These are phyloP conservation scores for Acronicta aceris DNA, from an alignment of 2,888 invertebrate species.

Conservation along the genomic window DNA sequence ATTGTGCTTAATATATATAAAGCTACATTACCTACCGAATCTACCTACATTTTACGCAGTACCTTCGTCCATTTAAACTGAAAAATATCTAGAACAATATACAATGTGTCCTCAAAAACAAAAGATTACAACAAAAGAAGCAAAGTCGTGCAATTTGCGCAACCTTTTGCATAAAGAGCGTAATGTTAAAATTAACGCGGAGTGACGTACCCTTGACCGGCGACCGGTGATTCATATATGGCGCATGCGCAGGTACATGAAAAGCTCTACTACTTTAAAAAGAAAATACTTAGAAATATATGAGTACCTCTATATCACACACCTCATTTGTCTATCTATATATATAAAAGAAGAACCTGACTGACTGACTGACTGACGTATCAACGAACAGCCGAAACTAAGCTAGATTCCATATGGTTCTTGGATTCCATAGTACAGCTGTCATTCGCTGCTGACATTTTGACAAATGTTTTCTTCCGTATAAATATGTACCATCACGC, in stretches of 20 bases:
- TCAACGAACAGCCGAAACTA: no score
- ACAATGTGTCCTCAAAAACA: slow-evolving; percentile 40
- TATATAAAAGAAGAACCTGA: no score
- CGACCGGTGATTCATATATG: slow-evolving; percentile 62
- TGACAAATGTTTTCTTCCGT: no score
- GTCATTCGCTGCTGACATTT: no score
- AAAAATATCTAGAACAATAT: slow-evolving; percentile 48
- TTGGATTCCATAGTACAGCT: no score
- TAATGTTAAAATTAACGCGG: slow-evolving; percentile 55
- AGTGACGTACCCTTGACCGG: slow-evolving; percentile 66
- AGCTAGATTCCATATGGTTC: no score
- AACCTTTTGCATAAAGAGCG: slow-evolving; percentile 49
- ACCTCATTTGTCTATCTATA: no score
- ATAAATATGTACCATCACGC: no score
- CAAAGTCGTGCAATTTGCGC: slow-evolving; percentile 44
- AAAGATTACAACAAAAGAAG: slow-evolving; percentile 52
- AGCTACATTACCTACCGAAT: background rate
- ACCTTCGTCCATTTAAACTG: slow-evolving; percentile 9
- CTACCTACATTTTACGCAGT: background rate
- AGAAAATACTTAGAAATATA: background rate
- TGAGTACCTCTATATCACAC: no score
- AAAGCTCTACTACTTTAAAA: slow-evolving; percentile 1
- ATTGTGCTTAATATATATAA: background rate
- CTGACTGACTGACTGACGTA: no score
- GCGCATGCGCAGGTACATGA: slow-evolving; percentile 11